Base-by-base conservation (phyloP, 2,888 invertebrate genomes). In the Plebejus anna region DNA sequence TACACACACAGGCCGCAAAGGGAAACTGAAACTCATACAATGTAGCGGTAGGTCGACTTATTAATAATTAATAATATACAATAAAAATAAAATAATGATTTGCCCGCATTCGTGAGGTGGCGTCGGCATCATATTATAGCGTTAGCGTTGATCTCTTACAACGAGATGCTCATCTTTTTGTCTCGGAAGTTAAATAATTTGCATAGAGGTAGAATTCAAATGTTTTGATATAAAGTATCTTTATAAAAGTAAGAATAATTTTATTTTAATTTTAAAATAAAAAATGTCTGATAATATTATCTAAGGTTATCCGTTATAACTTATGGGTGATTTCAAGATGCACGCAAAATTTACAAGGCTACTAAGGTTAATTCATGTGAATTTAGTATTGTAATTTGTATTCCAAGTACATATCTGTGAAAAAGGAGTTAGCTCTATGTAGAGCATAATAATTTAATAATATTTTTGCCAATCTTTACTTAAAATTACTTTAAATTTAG, bases 51-150 rank as follows among this genome's bases (percentile, higher is more conserved):
- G 85, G 86, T 84, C 86, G 83, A 36, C 70, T 76, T 70, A 76
- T 76, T 76, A 76, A 71, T 76, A 71, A 73, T 87, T 87, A 87
- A 87, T 87, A 88, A 87, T 85, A 87, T 85, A 86, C 80, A 87
- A 89, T 89, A 90, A 90, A 89, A 90, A 90, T 90, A 89, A 89
- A 89, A 89, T 88, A 91, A 91, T 91, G 89, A 91, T 92, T 92
- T 90, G 89, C 91, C 90, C 92, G 91, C 91, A 91, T 92, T 90
- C 89, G 89, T 91, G 89, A 85, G 85, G 83, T 85, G 87, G 87
- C 86, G 88, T 85, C 84, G 84, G 85, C 77, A 72, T 72, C 77
- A 72, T 72, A 72, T 28, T 47, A 75, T 76, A 75, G 71, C 75
- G 75, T 76, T 28, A 47, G 28, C 59, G 59, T 57, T 42, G 61